Evolutionary conservation across 2,113 vertebrate genomes (phyloP).

Genomic region (Misgurnus anguillicaudatus): DNA sequence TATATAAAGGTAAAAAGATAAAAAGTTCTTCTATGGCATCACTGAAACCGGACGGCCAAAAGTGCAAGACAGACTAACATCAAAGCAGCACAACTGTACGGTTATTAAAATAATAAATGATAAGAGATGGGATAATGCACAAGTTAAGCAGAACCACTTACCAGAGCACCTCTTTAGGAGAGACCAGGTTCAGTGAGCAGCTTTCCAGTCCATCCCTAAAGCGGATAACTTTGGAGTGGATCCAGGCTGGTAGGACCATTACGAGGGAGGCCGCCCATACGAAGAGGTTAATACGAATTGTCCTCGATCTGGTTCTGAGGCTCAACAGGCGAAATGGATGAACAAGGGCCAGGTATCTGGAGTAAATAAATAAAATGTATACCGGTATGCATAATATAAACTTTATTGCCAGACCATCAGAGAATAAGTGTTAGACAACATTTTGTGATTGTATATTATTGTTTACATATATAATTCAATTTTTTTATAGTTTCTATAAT

Average conservation of each 20-base stretch:
- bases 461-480: too few species aligned
- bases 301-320: constrained; percentile 68
- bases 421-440: too few species aligned
- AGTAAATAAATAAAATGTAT: constrained; percentile 39
- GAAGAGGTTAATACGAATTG: constrained; percentile 64
- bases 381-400: too few species aligned
- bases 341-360: constrained; percentile 69
- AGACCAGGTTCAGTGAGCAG: constrained; percentile 71
- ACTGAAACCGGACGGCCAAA: too few species aligned
- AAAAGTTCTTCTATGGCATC: too few species aligned
- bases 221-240: constrained; percentile 71
- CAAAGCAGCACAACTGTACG: neutral
- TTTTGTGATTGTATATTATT: too few species aligned
- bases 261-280: constrained; percentile 66
- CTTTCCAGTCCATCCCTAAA: constrained; percentile 73
- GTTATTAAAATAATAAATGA: neutral
- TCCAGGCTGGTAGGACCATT: constrained; percentile 66
- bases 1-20: too few species aligned
- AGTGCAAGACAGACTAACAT: neutral
- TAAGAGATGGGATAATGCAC: neutral
- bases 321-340: constrained; percentile 68
- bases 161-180: constrained; percentile 65
- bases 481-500: neutral
- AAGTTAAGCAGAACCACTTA: constrained; percentile 1
- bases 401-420: too few species aligned